phyloP scores from a whole-genome alignment of 1,140 invertebrate species.

The Thalassaphorura encarpata region DNA sequence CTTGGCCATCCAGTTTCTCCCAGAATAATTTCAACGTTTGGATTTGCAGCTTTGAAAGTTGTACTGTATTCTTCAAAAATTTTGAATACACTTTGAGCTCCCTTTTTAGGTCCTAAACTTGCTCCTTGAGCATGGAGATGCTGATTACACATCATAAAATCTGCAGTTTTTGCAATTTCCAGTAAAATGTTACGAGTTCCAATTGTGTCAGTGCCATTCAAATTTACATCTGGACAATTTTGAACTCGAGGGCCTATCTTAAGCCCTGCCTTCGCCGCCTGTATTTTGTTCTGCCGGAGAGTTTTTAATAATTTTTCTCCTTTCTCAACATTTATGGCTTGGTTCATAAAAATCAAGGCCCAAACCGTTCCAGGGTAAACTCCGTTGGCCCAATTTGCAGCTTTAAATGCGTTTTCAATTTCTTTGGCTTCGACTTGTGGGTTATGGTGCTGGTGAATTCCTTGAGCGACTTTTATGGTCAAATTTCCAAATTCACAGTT shows the following conservation, averaged over 20 bases:
- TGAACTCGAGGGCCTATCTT: constrained; percentile 8
- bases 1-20: not conserved
- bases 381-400: constrained; percentile 6
- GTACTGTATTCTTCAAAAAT: not conserved
- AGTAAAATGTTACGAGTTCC: not conserved
- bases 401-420: constrained; percentile 13
- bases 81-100: not conserved
- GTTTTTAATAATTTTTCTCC: constrained; percentile 1
- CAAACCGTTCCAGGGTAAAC: constrained; percentile 13
- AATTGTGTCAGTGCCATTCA: not conserved
- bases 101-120: not conserved
- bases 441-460: constrained; percentile 13
- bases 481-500: constrained; percentile 4
- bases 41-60: not conserved
- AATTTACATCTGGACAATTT: constrained; percentile 7
- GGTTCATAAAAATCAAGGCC: constrained; percentile 11
- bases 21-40: not conserved
- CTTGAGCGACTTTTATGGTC: constrained; percentile 3
- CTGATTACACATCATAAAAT: constrained; percentile 16
- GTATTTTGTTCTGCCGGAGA: not conserved
- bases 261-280: not conserved
- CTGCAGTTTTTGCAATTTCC: constrained; percentile 8
- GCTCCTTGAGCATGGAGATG: not conserved
- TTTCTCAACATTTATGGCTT: not conserved
- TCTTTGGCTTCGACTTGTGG: not conserved